Base-by-base conservation (phyloP, 2,888 invertebrate genomes). In the Spilosoma lubricipeda region DNA sequence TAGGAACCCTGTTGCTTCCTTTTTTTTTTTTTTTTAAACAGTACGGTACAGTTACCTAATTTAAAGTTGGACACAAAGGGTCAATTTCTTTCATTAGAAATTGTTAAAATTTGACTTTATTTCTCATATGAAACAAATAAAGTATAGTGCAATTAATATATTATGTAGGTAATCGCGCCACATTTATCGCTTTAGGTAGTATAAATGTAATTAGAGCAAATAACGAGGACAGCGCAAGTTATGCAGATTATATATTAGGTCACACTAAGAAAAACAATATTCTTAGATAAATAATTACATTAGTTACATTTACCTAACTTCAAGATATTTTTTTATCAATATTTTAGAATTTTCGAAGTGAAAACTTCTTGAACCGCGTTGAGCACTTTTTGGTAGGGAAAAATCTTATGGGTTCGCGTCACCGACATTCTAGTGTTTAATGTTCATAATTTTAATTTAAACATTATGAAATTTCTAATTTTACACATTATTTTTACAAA, bases 191-290 rank as follows among this genome's bases (percentile, higher is more conserved):
- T 23, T 9, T n/a, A 66, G 39, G 0, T 66, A 66, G 0, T 66
- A 66, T 66, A 23, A 30, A 39, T 66, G 39, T 66, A 23, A 63
- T 63, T 63, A 30, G 59, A 59, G 59, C 59, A 30, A 63, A 7
- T 15, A 30, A 18, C 18, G 63, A 30, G 63, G 63, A 63, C 30
- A 63, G 15, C 63, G 15, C 30, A 30, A 63, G 63, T 18, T 63
- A 63, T 63, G 63, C 63, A 63, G 63, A 63, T 30, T 63, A 63
- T 63, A 63, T 30, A 63, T 63, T 63, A 30, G 63, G 63, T 30
- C 27, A 63, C 18, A 1, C 63, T 63, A 30, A 63, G 30, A 63
- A 63, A 30, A 63, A 63, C 63, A 30, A 63, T 63, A 63, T 63
- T 30, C 63, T 63, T 7, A 30, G 63, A 63, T 63, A 63, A 63